Percentiles rank a stretch among this genome's conserved stretches.
These are phyloP conservation scores for Lepus americanus DNA, from an alignment of 2,113 vertebrate genomes.

Conservation along the genomic window DNA sequence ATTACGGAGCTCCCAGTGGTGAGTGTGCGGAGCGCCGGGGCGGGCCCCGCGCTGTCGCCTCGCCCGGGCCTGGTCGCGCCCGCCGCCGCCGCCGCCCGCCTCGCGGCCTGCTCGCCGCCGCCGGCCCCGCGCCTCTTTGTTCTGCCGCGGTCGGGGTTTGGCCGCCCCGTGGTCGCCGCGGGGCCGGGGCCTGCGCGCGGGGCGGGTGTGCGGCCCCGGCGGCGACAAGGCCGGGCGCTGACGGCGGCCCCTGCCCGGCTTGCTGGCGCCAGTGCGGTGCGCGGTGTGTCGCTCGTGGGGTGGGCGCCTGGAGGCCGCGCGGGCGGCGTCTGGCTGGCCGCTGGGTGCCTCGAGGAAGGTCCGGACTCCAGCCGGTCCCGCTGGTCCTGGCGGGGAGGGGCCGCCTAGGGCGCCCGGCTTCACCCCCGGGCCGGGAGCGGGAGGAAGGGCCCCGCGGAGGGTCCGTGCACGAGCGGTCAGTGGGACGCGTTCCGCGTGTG, in stretches of 20 bases:
- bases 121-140: constrained; percentile 35
- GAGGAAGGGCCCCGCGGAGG: too few relatives aligned
- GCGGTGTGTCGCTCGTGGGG: too few relatives aligned
- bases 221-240: too few relatives aligned
- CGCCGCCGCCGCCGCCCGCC: background rate
- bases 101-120: background rate
- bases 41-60: background rate
- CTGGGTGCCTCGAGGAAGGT: background rate
- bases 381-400: background rate
- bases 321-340: background rate
- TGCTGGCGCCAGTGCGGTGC: too few relatives aligned
- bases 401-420: background rate
- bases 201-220: too few relatives aligned
- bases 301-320: background rate
- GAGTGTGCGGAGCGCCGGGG: constrained; percentile 57
- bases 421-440: too few relatives aligned
- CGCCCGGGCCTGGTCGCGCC: background rate
- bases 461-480: too few relatives aligned
- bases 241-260: too few relatives aligned
- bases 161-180: background rate
- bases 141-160: background rate
- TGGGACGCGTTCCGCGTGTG: too few relatives aligned
- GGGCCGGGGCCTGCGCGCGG: background rate
- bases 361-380: background rate
- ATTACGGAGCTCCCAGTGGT: constrained; percentile 82